Conservation (phyloP, 1,140 invertebrate genomes). For the Acromyrmex charruanus region DNA sequence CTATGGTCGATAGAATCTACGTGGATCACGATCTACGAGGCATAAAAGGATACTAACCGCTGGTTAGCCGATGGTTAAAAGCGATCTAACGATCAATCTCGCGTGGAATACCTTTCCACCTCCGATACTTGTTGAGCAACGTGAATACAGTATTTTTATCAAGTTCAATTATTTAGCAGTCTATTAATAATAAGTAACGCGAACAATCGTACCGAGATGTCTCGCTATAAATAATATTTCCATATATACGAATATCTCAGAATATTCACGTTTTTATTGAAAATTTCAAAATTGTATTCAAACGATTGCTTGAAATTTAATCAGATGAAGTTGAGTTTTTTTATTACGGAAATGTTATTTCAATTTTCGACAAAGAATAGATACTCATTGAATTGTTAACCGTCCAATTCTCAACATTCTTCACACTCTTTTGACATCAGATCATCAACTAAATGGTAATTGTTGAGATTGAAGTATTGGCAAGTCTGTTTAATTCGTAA, state of each 20-base stretch:
- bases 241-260: not conserved
- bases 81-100: constrained; percentile 8
- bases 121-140: constrained; percentile 25
- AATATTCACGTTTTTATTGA: not conserved
- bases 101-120: not conserved
- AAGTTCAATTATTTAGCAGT: not conserved
- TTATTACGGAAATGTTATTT: not conserved
- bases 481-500: not conserved
- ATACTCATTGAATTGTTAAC: not conserved
- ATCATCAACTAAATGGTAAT: not conserved
- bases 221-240: not conserved
- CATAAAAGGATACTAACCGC: constrained; percentile 8
- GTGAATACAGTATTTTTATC: constrained; percentile 40
- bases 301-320: not conserved
- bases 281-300: not conserved
- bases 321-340: not conserved
- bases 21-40: constrained; percentile 32
- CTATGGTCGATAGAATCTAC: constrained; percentile 9
- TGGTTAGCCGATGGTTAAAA: constrained; percentile 3
- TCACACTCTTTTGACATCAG: not conserved
- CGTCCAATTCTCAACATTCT: not conserved
- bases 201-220: not conserved
- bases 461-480: not conserved
- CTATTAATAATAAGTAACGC: constrained; percentile 8
- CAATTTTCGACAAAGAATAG: not conserved